phyloP scores from a whole-genome alignment of 1,140 invertebrate genomes.

The Cotesia glomerata region DNA sequence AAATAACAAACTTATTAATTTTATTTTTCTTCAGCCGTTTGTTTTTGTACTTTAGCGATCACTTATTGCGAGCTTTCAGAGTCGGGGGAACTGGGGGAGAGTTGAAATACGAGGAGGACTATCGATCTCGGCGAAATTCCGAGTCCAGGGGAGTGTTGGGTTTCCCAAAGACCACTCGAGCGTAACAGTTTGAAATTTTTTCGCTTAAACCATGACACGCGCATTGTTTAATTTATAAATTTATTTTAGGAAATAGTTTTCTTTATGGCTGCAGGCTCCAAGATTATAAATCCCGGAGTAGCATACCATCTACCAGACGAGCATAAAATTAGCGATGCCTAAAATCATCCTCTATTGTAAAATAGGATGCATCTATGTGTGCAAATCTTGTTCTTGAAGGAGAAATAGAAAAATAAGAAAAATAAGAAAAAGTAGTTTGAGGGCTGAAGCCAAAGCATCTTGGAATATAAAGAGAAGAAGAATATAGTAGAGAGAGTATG shows the following conservation, averaged over 20 bases:
- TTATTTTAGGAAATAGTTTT: neutral
- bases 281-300: neutral
- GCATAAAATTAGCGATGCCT: constrained; percentile 10
- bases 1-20: too few relatives aligned
- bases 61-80: neutral
- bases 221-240: too few relatives aligned
- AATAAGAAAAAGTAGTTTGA: neutral
- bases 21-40: neutral
- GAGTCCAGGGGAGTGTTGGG: neutral
- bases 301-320: neutral
- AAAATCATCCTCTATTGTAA: constrained; percentile 11
- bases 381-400: neutral
- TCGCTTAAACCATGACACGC: neutral
- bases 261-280: neutral
- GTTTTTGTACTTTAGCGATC: neutral
- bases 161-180: neutral
- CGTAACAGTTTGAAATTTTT: neutral
- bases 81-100: neutral
- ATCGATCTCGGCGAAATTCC: constrained; percentile 21
- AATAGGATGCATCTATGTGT: neutral
- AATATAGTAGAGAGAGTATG: neutral
- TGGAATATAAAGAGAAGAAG: neutral
- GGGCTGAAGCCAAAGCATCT: neutral
- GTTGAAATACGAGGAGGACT: constrained; percentile 20
- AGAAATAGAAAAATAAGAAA: neutral